phyloP scores from a whole-genome alignment of 2,888 invertebrate genomes.

The Unio pictorum region DNA sequence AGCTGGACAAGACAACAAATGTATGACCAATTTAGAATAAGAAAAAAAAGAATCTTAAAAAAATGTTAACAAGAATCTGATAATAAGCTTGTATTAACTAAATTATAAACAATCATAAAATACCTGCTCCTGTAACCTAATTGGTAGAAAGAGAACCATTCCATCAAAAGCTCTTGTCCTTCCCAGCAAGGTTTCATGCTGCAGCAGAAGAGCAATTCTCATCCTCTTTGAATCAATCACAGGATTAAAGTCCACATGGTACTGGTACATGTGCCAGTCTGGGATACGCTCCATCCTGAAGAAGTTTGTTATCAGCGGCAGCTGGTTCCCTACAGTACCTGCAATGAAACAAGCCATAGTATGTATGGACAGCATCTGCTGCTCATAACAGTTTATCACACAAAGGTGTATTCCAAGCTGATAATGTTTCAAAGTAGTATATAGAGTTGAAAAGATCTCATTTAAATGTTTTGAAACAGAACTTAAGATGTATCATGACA shows the following conservation, averaged over 20 bases:
- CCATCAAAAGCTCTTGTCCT: conserved; percentile 67
- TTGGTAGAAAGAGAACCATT: conserved; percentile 61
- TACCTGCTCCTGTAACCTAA: conserved; percentile 52
- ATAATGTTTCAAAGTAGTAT: background rate
- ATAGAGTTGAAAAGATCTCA: too few relatives aligned
- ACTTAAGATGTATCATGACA: too few relatives aligned
- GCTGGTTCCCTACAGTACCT: conserved; percentile 56
- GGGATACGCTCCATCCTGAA: conserved; percentile 54
- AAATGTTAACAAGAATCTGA: too few relatives aligned
- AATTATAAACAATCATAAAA: too few relatives aligned
- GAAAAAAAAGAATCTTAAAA: too few relatives aligned
- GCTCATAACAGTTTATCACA: background rate
- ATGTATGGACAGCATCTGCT: too few relatives aligned
- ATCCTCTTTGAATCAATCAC: conserved; percentile 58
- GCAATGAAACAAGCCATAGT: conserved; percentile 5
- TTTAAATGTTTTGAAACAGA: too few relatives aligned
- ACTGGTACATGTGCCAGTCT: conserved; percentile 65
- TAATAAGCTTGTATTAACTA: too few relatives aligned
- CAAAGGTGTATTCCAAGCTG: background rate
- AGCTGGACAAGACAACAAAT: too few relatives aligned
- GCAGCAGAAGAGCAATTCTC: conserved; percentile 55
- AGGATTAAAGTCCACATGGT: conserved; percentile 68
- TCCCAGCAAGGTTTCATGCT: conserved; percentile 57
- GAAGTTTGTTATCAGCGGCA: conserved; percentile 59
- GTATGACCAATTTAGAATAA: too few relatives aligned